These are phyloP conservation scores for Patiria pectinifera DNA, from an alignment of 53 echinoderm and acorn worm species.

Conservation along the genomic window DNA sequence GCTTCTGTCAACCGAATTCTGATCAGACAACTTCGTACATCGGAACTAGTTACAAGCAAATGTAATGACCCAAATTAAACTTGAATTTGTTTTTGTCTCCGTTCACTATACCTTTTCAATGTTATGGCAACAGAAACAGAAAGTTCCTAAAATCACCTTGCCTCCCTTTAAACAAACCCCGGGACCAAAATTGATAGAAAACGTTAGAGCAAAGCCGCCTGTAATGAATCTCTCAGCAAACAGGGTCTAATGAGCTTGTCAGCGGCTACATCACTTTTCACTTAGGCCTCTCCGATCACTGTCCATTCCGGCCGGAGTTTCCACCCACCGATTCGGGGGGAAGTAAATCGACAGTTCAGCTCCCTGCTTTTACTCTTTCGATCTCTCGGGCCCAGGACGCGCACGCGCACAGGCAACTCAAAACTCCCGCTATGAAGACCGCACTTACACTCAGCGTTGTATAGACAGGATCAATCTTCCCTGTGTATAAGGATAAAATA, in stretches of 20 bases:
- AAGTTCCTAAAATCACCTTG: background rate
- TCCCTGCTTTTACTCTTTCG: too few relatives aligned
- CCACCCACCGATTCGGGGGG: background rate
- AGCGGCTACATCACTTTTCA: slow-evolving; percentile 39
- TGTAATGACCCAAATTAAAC: background rate
- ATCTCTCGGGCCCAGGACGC: background rate
- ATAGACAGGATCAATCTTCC: slow-evolving; percentile 12
- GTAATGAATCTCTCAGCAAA: slow-evolving; percentile 43
- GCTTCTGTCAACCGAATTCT: too few relatives aligned
- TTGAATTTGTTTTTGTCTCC: background rate
- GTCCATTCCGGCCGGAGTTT: slow-evolving; percentile 28
- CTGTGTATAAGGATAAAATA: background rate
- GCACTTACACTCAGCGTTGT: background rate
- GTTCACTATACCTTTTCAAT: background rate
- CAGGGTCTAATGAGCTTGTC: slow-evolving; percentile 29
- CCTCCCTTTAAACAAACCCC: background rate
- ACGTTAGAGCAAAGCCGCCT: background rate
- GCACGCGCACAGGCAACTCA: background rate
- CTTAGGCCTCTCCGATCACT: slow-evolving; percentile 8
- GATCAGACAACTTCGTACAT: too few relatives aligned
- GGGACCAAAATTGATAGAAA: slow-evolving; percentile 33
- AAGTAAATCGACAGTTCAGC: slow-evolving; percentile 20
- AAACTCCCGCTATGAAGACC: background rate
- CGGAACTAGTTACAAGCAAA: too few relatives aligned
- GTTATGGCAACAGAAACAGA: background rate